Conservation (phyloP, 2,797 vertebrate species). For the Oreochromis grahami region DNA sequence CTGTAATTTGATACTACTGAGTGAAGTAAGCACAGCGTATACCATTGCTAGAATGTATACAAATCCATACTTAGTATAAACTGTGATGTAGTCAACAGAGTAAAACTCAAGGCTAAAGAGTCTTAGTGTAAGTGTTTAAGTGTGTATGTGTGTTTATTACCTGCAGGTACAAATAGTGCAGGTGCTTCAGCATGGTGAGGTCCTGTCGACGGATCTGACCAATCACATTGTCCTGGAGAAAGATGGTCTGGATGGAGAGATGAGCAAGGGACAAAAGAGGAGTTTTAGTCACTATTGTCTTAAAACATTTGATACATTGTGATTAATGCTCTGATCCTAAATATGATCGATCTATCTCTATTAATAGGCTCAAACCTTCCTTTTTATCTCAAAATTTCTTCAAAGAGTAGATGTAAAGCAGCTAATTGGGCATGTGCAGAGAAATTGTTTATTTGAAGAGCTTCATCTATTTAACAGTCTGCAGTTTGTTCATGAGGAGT, state of each 20-base stretch:
- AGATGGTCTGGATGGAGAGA: conserved; percentile 78
- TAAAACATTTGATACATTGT: background rate
- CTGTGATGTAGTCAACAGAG: background rate
- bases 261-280: background rate
- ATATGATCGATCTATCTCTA: background rate
- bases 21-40: background rate
- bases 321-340: background rate
- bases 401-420: background rate
- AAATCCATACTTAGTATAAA: background rate
- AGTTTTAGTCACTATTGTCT: background rate
- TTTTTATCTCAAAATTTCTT: background rate
- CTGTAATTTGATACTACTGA: background rate
- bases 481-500: background rate
- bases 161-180: conserved; percentile 87
- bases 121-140: background rate
- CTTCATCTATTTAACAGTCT: background rate
- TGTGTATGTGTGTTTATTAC: conserved; percentile 7
- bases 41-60: background rate
- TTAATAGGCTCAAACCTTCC: background rate
- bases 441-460: background rate
- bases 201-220: conserved; percentile 79
- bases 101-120: background rate
- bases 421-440: background rate
- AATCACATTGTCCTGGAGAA: conserved; percentile 89
- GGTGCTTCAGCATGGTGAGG: conserved; percentile 71